These are phyloP conservation scores for Cheiracanthium punctorium DNA, from an alignment of 2,888 invertebrate genomes.

Conservation along the genomic window DNA sequence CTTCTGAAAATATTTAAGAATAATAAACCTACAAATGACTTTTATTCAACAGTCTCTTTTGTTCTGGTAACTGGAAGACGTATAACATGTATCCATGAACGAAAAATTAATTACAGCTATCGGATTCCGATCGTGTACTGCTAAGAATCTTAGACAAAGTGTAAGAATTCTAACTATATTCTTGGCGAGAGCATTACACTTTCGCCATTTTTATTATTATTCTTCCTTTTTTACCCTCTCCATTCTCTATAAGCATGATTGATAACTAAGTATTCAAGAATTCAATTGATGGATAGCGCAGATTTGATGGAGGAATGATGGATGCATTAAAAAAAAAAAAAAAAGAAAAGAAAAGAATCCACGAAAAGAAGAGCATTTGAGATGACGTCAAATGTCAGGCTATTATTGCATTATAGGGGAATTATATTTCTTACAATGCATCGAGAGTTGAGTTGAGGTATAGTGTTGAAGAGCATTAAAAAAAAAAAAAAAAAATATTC, in stretches of 20 bases:
- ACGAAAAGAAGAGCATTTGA: not conserved
- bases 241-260: not conserved
- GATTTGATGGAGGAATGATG: not conserved
- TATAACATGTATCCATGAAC: too few species aligned
- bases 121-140: too few species aligned
- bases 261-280: not conserved
- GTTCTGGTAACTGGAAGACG: too few species aligned
- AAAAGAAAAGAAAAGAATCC: not conserved
- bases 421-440: not conserved
- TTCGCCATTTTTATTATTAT: not conserved
- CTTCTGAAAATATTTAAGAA: too few species aligned
- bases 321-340: not conserved
- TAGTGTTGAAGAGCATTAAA: not conserved
- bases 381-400: not conserved
- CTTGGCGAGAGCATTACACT: not conserved
- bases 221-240: too few species aligned
- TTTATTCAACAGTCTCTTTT: too few species aligned
- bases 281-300: not conserved
- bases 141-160: too few species aligned
- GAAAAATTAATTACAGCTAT: too few species aligned
- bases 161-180: not conserved
- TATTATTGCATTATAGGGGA: not conserved
- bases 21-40: too few species aligned
- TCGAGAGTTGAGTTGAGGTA: too few species aligned
- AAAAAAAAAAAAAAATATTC: too few species aligned